These are phyloP conservation scores for Leptothorax acervorum DNA, from an alignment of 2,888 invertebrate genomes.

Conservation along the genomic window DNA sequence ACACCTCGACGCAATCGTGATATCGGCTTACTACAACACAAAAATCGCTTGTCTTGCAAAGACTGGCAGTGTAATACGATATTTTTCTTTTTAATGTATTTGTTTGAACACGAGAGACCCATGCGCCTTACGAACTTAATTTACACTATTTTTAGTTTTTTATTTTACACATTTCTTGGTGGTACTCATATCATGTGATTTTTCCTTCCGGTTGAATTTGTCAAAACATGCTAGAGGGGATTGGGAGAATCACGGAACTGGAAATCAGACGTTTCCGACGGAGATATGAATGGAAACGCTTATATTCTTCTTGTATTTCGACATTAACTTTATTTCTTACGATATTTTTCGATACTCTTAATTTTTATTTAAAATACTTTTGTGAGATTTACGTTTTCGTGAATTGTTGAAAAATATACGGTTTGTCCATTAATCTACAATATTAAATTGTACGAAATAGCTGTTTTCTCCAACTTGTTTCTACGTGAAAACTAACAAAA, in stretches of 20 bases:
- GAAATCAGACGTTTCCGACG: neutral
- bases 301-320: constrained; percentile 9
- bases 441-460: constrained; percentile 1
- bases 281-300: neutral
- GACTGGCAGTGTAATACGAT: neutral
- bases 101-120: neutral
- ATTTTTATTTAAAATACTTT: neutral
- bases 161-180: neutral
- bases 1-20: neutral
- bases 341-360: neutral
- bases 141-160: neutral
- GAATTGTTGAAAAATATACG: neutral
- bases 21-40: neutral
- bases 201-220: constrained; percentile 11
- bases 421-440: neutral
- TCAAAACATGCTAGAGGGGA: neutral
- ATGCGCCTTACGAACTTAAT: neutral
- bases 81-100: neutral
- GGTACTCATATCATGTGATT: neutral
- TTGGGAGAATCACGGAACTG: neutral
- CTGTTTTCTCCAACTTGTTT: neutral
- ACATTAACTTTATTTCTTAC: constrained; percentile 18
- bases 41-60: neutral
- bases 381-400: neutral
- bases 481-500: neutral